phyloP scores from a whole-genome alignment of 1,140 invertebrate genomes.

The Procambarus clarkii region DNA sequence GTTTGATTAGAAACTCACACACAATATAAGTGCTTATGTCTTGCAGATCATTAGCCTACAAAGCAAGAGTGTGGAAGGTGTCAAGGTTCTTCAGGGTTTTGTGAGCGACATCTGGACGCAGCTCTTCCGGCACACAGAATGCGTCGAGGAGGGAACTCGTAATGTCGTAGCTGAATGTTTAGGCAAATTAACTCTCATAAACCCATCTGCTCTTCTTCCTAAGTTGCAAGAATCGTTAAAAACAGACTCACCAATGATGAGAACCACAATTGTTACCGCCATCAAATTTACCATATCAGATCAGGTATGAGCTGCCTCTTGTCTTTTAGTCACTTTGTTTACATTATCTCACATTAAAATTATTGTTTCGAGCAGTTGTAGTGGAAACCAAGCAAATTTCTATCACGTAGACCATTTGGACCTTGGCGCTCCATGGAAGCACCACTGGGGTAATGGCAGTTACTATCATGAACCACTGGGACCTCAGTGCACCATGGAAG shows the following conservation, averaged over 20 bases:
- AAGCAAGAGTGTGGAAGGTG: slow-evolving; percentile 70
- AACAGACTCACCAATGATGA: slow-evolving; percentile 87
- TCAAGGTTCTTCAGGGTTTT: slow-evolving; percentile 73
- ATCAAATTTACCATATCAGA: slow-evolving; percentile 99
- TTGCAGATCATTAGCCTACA: slow-evolving; percentile 66
- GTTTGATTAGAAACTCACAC: no score
- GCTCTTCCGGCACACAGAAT: slow-evolving; percentile 95
- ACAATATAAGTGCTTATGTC: not conserved
- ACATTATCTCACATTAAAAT: no score
- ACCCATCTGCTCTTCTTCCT: slow-evolving; percentile 88
- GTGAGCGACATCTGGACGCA: slow-evolving; percentile 85
- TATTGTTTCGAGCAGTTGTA: no score
- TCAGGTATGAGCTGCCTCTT: slow-evolving; percentile 75
- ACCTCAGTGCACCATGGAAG: no score
- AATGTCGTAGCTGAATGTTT: slow-evolving; percentile 99
- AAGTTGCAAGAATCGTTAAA: slow-evolving; percentile 82
- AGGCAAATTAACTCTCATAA: slow-evolving; percentile 96
- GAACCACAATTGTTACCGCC: slow-evolving; percentile 97
- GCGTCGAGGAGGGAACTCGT: slow-evolving; percentile 95
- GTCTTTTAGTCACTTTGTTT: no score
- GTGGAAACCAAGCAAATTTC: no score
- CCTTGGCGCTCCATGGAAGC: no score
- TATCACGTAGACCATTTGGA: no score
- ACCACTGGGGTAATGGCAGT: no score
- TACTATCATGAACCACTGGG: no score